Conservation (phyloP, 2,113 vertebrate genomes). For the zebrafish (Danio rerio) region DNA sequence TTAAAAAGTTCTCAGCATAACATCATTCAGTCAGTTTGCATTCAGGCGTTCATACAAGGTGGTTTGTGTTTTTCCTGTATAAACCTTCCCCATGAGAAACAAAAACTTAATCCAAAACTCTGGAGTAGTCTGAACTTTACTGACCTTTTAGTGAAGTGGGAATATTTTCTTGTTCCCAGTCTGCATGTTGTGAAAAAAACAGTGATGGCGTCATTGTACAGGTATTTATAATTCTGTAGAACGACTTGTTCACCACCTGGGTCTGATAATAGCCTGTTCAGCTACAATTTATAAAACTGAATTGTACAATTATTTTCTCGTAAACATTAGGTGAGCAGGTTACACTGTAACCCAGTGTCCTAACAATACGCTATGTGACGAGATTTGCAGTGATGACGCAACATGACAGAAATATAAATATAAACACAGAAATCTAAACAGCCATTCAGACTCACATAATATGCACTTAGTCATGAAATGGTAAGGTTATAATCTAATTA, state of each 20-base stretch:
- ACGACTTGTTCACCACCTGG: slow-evolving; percentile 58
- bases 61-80: slow-evolving; percentile 59
- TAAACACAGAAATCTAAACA: no score
- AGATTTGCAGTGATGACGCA: no score
- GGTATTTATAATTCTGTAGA: slow-evolving; percentile 61
- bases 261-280: slow-evolving; percentile 50
- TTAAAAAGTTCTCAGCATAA: slow-evolving; percentile 63
- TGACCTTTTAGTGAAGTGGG: slow-evolving; percentile 65
- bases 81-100: slow-evolving; percentile 67
- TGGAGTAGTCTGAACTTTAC: slow-evolving; percentile 63
- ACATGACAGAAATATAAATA: no score
- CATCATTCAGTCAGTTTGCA: slow-evolving; percentile 67
- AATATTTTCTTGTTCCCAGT: slow-evolving; percentile 65
- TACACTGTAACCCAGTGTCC: no score
- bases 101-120: slow-evolving; percentile 64
- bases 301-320: no score
- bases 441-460: no score
- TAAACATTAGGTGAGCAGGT: no score
- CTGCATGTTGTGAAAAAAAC: slow-evolving; percentile 61
- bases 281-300: no score
- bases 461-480: no score
- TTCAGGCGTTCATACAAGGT: slow-evolving; percentile 61
- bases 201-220: slow-evolving; percentile 48
- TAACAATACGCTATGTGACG: no score
- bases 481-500: no score